Conservation (phyloP, 2,797 vertebrate species). For the Nyctalus aviator region DNA sequence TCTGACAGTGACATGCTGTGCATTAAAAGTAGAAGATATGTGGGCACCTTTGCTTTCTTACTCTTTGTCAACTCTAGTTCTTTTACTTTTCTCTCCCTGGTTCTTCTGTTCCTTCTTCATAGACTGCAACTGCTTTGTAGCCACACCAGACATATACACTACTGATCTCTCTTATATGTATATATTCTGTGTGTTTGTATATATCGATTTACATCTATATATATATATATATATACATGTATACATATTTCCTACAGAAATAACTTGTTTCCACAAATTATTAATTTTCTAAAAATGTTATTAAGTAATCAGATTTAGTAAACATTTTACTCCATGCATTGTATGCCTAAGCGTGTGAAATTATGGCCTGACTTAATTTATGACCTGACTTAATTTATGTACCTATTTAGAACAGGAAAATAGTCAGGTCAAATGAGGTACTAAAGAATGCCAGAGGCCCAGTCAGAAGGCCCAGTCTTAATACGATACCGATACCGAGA, state of each 20-base stretch:
- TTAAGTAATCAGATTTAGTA: constrained; percentile 21
- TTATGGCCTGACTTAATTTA: neutral
- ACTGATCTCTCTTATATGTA: neutral
- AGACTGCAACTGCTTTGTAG: neutral
- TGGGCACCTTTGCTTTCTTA: neutral
- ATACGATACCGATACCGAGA: neutral
- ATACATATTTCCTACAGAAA: neutral
- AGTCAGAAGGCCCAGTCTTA: neutral
- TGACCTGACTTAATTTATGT: neutral
- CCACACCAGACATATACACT: neutral
- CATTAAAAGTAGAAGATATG: neutral
- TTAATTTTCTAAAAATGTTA: constrained; percentile 41
- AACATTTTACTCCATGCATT: neutral
- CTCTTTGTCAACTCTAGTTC: neutral
- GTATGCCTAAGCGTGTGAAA: neutral
- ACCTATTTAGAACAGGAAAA: constrained; percentile 17
- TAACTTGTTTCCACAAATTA: neutral
- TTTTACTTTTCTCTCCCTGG: neutral
- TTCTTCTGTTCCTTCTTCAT: neutral
- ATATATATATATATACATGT: neutral
- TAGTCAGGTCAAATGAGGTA: neutral
- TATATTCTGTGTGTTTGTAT: neutral
- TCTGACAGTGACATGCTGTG: neutral
- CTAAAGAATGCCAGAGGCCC: neutral
- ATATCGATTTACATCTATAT: neutral